These are phyloP conservation scores for Lithophane semibrunnea DNA, from an alignment of 2,888 invertebrate species.

Conservation along the genomic window DNA sequence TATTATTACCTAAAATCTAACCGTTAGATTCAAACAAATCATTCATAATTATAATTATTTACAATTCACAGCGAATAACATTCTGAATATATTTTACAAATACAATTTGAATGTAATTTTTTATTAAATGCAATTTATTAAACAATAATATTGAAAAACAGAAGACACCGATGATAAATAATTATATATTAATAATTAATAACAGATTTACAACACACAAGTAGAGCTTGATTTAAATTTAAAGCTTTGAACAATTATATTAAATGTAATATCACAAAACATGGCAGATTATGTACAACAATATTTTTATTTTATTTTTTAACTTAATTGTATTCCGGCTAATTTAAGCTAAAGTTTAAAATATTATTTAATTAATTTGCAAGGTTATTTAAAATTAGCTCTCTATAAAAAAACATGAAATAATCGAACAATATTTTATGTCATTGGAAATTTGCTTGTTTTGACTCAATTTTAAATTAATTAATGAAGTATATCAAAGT, in stretches of 20 bases:
- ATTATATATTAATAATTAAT: conserved; percentile 12
- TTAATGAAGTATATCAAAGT: too few relatives aligned
- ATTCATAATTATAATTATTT: conserved; percentile 60
- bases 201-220: conserved; percentile 56
- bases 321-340: conserved; percentile 51
- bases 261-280: conserved; percentile 69
- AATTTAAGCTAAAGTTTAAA: conserved; percentile 54
- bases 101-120: conserved; percentile 55
- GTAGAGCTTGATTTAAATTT: conserved; percentile 60
- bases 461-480: background rate
- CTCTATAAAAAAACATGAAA: background rate
- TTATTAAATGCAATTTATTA: conserved; percentile 3
- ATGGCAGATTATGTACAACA: conserved; percentile 67
- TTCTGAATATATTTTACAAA: conserved; percentile 62
- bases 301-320: conserved; percentile 36
- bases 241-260: conserved; percentile 66
- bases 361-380: conserved; percentile 8
- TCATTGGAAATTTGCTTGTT: background rate
- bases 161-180: conserved; percentile 3
- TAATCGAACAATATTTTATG: background rate
- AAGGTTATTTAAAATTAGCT: conserved; percentile 35
- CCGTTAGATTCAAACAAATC: conserved; percentile 54
- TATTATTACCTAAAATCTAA: conserved; percentile 60
- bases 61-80: conserved; percentile 67
- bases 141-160: conserved; percentile 13